Evolutionary conservation across 2,113 vertebrate genomes (phyloP).

Genomic region (Labrus mixtus): DNA sequence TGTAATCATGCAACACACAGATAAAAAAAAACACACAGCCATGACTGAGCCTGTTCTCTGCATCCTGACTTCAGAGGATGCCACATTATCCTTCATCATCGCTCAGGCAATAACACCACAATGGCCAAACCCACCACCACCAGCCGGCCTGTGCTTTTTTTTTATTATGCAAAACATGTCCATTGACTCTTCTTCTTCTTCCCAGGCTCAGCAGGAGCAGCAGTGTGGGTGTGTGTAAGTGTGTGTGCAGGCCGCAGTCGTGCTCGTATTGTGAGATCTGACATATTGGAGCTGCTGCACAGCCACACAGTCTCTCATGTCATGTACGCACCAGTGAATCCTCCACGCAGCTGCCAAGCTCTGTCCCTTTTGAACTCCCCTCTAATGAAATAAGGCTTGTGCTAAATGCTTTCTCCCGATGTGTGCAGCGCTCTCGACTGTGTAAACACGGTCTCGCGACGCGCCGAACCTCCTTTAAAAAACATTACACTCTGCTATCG

Average conservation of each 20-base stretch:
- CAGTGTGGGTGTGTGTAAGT: conserved; percentile 13
- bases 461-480: background rate
- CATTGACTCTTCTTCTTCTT: conserved; percentile 36
- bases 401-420: conserved; percentile 21
- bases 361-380: background rate
- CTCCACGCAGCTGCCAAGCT: background rate
- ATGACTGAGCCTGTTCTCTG: background rate
- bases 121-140: conserved; percentile 9
- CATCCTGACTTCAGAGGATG: conserved; percentile 20
- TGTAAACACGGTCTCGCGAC: background rate
- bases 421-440: background rate
- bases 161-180: conserved; percentile 50
- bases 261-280: conserved; percentile 11
- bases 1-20: conserved; percentile 57
- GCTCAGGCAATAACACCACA: background rate
- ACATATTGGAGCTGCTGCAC: conserved; percentile 40
- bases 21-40: conserved; percentile 24
- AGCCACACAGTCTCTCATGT: conserved; percentile 31
- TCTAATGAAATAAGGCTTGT: conserved; percentile 11
- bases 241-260: conserved; percentile 52
- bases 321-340: conserved; percentile 24
- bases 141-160: conserved; percentile 1
- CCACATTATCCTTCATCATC: conserved; percentile 3
- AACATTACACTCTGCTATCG: accelerated
- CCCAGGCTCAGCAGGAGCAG: conserved; percentile 38